Evolutionary conservation across 2,888 invertebrate genomes (phyloP).

Genomic region (Heteromyza rotundicornis): DNA sequence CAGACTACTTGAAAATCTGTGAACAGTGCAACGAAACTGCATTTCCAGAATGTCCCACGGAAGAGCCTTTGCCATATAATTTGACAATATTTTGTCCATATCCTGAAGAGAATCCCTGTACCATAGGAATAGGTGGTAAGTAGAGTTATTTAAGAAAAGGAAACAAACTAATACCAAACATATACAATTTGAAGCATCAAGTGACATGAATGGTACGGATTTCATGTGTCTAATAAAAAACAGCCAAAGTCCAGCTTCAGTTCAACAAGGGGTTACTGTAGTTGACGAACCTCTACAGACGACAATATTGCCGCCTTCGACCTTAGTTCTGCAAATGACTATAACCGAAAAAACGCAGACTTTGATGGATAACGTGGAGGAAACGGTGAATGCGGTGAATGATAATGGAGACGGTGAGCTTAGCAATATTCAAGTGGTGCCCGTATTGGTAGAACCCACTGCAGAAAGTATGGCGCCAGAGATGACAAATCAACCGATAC

Average conservation of each 20-base stretch:
- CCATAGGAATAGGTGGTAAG: conserved; percentile 20
- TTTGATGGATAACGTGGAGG: too few relatives aligned
- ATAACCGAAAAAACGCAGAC: conserved; percentile 3
- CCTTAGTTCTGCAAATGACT: conserved; percentile 9
- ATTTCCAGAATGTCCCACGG: conserved; percentile 12
- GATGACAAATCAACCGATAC: too few relatives aligned
- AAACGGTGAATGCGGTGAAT: too few relatives aligned
- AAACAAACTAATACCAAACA: too few relatives aligned
- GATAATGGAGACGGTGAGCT: too few relatives aligned
- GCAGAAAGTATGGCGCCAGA: too few relatives aligned
- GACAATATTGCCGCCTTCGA: background rate
- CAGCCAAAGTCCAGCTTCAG: background rate
- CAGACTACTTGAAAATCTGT: conserved; percentile 17
- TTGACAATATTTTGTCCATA: conserved; percentile 12
- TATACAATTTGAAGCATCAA: background rate
- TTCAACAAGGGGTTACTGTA: background rate
- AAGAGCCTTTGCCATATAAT: background rate
- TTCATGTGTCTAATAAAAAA: conserved; percentile 7
- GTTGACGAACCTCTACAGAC: background rate
- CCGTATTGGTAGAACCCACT: too few relatives aligned
- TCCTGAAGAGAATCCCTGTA: conserved; percentile 2
- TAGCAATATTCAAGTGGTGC: too few relatives aligned
- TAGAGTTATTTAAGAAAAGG: too few relatives aligned
- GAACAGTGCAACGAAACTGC: conserved; percentile 5
- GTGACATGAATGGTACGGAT: background rate